phyloP scores from a whole-genome alignment of 2,888 invertebrate genomes.

The Parnassius glacialis region DNA sequence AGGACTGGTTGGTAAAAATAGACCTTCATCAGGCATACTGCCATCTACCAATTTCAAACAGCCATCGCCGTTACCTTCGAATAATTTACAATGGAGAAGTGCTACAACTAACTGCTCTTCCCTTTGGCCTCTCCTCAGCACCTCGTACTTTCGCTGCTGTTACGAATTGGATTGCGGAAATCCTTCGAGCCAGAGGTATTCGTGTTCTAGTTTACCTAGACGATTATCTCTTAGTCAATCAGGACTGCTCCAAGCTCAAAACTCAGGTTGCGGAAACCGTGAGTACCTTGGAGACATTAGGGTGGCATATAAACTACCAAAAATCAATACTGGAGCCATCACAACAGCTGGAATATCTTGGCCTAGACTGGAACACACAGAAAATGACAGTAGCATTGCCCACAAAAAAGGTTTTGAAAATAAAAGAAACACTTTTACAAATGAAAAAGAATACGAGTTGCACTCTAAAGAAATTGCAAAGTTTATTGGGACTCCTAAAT shows the following conservation, averaged over 20 bases:
- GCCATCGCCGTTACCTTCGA: background rate
- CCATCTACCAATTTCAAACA: constrained; percentile 16
- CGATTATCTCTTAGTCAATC: constrained; percentile 33
- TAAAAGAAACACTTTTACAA: too few species aligned
- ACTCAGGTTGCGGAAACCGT: too few species aligned
- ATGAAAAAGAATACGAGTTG: too few species aligned
- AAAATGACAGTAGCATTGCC: too few species aligned
- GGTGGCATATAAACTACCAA: constrained; percentile 26
- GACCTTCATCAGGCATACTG: constrained; percentile 27
- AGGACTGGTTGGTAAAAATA: constrained; percentile 28
- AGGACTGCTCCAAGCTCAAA: background rate
- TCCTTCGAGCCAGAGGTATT: constrained; percentile 24
- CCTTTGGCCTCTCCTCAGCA: constrained; percentile 33
- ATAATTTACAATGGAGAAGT: background rate
- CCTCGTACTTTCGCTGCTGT: constrained; percentile 33
- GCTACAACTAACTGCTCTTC: constrained; percentile 27
- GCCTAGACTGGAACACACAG: constrained; percentile 24
- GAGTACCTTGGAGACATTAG: constrained; percentile 14
- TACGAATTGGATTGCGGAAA: constrained; percentile 36
- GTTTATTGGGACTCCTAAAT: too few species aligned
- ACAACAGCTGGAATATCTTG: constrained; percentile 26
- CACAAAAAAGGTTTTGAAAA: too few species aligned
- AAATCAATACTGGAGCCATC: constrained; percentile 25
- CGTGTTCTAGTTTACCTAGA: constrained; percentile 32
- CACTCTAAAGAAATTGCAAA: too few species aligned